phyloP scores from a whole-genome alignment of 2,797 vertebrate genomes.

The Lutjanus campechanus region DNA sequence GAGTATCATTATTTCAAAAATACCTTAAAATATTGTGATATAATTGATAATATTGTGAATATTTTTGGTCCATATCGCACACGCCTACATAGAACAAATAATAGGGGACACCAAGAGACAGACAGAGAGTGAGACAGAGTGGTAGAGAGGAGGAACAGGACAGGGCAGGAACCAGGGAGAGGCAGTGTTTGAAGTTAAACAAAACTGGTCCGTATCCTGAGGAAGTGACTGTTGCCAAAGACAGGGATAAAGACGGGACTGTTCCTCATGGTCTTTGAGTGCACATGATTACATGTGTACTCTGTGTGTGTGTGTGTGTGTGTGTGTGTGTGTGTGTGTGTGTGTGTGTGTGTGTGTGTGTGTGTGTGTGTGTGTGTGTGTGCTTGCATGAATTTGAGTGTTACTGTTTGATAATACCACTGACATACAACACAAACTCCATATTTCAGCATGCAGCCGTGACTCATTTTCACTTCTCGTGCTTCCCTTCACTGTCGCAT shows the following conservation, averaged over 20 bases:
- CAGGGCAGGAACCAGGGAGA: conserved; percentile 72
- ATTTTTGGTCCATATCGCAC: no score
- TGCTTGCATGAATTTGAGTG: conserved; percentile 4
- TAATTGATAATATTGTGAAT: no score
- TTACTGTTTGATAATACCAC: conserved; percentile 60
- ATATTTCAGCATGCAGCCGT: conserved; percentile 43
- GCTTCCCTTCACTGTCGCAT: conserved; percentile 19
- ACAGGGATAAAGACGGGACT: conserved; percentile 78
- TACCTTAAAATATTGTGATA: no score
- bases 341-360: conserved; percentile 24
- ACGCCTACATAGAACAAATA: conserved; percentile 32
- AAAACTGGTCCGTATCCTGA: conserved; percentile 80
- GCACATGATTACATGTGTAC: conserved; percentile 73
- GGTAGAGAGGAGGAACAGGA: conserved; percentile 61
- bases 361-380: conserved; percentile 18
- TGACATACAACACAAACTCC: conserved; percentile 44
- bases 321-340: no score
- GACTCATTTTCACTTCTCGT: conserved; percentile 54
- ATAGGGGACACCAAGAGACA: conserved; percentile 26
- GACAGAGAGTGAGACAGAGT: conserved; percentile 38
- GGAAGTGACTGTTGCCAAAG: conserved; percentile 83
- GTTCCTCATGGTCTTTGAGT: conserved; percentile 69
- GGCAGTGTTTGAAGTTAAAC: conserved; percentile 81
- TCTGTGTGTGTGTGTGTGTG: conserved; percentile 51
- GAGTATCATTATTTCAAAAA: no score